These are phyloP conservation scores for Galbula dea DNA, from an alignment of 2,113 vertebrate genomes.

Conservation along the genomic window DNA sequence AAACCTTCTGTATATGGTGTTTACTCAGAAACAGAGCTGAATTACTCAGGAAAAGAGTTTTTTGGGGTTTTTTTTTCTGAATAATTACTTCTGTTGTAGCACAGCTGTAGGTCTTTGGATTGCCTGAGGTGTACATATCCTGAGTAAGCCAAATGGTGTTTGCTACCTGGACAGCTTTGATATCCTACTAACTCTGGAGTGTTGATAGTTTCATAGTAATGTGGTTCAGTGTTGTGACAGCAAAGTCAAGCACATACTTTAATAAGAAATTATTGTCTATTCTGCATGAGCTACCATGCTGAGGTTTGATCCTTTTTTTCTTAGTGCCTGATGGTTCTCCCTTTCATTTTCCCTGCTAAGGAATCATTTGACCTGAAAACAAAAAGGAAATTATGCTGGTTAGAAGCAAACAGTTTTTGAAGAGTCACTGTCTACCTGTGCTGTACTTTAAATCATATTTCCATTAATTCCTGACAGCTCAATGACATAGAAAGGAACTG, in stretches of 20 bases:
- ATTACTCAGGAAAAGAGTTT: neutral
- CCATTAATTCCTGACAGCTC: neutral
- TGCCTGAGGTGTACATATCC: neutral
- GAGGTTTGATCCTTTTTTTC: neutral
- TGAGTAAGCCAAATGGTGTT: neutral
- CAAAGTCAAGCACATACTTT: neutral
- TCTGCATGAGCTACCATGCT: neutral
- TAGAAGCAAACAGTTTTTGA: neutral
- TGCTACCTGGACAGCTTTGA: neutral
- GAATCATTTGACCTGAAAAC: constrained; percentile 9
- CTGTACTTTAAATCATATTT: neutral
- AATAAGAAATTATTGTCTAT: neutral
- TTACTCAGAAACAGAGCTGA: neutral
- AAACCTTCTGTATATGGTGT: neutral
- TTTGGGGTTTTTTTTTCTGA: neutral
- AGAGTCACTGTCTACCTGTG: neutral
- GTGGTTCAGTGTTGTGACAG: neutral
- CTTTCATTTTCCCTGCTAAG: neutral
- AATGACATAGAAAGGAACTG: neutral
- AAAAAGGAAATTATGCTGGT: neutral
- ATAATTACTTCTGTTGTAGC: neutral
- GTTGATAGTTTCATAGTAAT: neutral
- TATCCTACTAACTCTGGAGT: neutral
- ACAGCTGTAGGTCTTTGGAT: neutral
- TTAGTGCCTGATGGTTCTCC: neutral